These are phyloP conservation scores for Pogonocherus hispidulus DNA, from an alignment of 2,888 invertebrate genomes.

Conservation along the genomic window DNA sequence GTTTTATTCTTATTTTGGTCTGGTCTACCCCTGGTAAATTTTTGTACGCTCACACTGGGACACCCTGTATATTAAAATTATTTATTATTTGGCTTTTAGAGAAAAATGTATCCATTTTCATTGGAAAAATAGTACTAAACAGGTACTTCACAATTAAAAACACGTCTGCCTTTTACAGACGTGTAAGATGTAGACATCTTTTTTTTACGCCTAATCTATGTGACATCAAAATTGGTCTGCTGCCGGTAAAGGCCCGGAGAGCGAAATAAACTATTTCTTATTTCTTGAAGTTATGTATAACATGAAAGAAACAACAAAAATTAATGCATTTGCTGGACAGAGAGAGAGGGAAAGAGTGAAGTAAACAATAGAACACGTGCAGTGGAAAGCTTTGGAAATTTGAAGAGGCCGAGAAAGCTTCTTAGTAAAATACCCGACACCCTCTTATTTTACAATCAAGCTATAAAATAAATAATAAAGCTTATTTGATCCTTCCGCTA, in stretches of 20 bases:
- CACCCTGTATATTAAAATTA: too few relatives aligned
- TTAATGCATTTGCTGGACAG: background rate
- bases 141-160: too few relatives aligned
- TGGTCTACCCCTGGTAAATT: too few relatives aligned
- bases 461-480: constrained; percentile 15
- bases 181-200: too few relatives aligned
- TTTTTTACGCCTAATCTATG: too few relatives aligned
- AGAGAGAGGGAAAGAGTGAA: background rate
- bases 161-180: too few relatives aligned
- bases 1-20: too few relatives aligned
- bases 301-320: constrained; percentile 3
- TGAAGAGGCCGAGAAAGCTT: background rate
- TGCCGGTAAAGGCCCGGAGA: background rate
- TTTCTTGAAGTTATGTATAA: background rate
- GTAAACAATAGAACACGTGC: constrained; percentile 37
- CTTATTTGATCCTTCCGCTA: constrained; percentile 19
- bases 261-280: background rate
- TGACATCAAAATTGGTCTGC: too few relatives aligned
- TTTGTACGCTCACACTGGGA: too few relatives aligned
- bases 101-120: too few relatives aligned
- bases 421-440: background rate
- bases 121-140: too few relatives aligned
- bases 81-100: too few relatives aligned
- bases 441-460: constrained; percentile 16
- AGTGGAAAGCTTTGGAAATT: constrained; percentile 27